Conservation (phyloP, 2,888 invertebrate species). For the Himalopsyche japonica region DNA sequence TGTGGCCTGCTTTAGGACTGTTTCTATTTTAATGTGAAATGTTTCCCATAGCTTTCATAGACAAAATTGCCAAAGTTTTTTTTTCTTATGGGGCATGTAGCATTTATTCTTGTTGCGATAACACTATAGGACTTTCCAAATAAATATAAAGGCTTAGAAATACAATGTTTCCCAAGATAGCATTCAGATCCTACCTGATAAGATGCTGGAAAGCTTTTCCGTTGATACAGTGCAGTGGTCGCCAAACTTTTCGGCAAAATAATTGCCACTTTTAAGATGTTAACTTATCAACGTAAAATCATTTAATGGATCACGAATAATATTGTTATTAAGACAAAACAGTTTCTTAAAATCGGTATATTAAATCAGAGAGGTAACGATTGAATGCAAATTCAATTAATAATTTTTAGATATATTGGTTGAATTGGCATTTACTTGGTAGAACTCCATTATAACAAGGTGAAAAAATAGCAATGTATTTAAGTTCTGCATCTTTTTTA, state of each 20-base stretch:
- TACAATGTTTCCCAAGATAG: background rate
- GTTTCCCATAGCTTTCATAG: background rate
- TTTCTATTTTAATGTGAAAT: background rate
- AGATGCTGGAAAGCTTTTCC: background rate
- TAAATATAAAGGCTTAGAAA: background rate
- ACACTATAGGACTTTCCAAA: background rate
- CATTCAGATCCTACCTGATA: background rate
- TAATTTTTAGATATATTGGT: too few species aligned
- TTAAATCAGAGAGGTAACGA: too few species aligned
- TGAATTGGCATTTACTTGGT: too few species aligned
- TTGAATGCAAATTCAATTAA: too few species aligned
- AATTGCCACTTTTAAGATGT: background rate
- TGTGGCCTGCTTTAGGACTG: background rate
- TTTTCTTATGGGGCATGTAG: background rate
- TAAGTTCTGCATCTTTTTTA: too few species aligned
- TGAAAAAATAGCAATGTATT: too few species aligned
- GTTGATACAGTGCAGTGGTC: background rate
- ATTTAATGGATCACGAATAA: too few species aligned
- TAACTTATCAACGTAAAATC: background rate
- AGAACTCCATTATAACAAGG: too few species aligned
- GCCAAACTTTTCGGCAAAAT: background rate
- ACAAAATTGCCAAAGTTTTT: background rate
- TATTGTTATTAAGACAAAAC: too few species aligned
- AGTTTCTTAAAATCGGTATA: too few species aligned
- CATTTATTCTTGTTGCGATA: background rate